Percentiles rank a stretch among this genome's conserved stretches.
These are phyloP conservation scores for Leptopilina boulardi DNA, from an alignment of 1,140 invertebrate species.

Conservation along the genomic window DNA sequence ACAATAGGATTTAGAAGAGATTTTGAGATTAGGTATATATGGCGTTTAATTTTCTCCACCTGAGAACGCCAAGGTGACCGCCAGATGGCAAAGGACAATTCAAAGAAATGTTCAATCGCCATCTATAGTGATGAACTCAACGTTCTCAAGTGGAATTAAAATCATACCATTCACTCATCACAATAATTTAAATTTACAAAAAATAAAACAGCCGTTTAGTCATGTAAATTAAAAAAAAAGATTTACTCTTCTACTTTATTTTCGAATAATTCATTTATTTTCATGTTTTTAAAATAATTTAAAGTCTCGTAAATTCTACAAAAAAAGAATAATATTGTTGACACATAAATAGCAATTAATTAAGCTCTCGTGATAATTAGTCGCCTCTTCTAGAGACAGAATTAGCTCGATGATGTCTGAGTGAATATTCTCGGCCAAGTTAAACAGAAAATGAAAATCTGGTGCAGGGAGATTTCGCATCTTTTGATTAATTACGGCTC, in stretches of 20 bases:
- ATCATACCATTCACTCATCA: too few species aligned
- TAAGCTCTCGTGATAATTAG: conserved; percentile 5
- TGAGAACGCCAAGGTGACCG: neutral
- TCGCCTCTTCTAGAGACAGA: neutral
- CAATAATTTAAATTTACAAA: too few species aligned
- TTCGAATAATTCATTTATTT: too few species aligned
- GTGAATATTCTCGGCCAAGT: conserved; percentile 16
- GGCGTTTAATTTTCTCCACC: neutral
- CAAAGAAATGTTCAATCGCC: too few species aligned
- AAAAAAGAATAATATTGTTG: neutral
- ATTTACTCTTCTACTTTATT: too few species aligned
- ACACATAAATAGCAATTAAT: conserved; percentile 11
- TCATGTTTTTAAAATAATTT: too few species aligned
- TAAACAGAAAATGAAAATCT: conserved; percentile 24
- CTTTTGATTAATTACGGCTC: conserved; percentile 52
- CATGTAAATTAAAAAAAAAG: too few species aligned
- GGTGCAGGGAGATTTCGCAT: conserved; percentile 7
- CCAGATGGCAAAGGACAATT: too few species aligned
- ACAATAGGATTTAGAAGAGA: neutral
- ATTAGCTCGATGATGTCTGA: conserved; percentile 25
- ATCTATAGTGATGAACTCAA: too few species aligned
- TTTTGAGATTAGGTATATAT: neutral
- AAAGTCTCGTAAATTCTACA: neutral
- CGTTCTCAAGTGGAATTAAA: too few species aligned
- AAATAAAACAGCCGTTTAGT: too few species aligned